phyloP scores from a whole-genome alignment of 2,797 vertebrate genomes.

The Chromobotia macracanthus region DNA sequence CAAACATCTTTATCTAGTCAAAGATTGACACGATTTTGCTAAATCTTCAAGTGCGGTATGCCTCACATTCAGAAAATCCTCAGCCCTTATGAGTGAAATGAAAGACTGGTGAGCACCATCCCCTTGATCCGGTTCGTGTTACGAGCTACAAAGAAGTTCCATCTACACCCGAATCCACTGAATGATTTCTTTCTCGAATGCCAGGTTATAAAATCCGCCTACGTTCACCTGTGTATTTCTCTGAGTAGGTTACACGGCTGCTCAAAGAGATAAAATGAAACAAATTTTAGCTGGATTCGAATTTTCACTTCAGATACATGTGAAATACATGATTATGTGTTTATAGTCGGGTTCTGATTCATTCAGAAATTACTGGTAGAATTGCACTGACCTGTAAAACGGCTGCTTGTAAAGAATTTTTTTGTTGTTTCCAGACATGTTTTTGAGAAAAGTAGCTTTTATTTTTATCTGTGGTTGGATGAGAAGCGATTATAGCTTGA shows the following conservation, averaged over 20 bases:
- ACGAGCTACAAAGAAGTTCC: neutral
- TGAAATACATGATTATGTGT: neutral
- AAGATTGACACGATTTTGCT: neutral
- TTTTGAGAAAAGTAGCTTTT: constrained; percentile 11
- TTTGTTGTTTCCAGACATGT: neutral
- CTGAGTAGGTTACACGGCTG: neutral
- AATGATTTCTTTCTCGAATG: neutral
- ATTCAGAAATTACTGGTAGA: neutral
- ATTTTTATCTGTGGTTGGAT: neutral
- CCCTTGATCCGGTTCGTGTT: constrained; percentile 3
- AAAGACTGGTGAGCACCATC: constrained; percentile 11
- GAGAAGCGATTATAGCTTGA: neutral
- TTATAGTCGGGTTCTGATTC: neutral
- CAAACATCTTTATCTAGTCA: constrained; percentile 12
- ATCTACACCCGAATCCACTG: constrained; percentile 1
- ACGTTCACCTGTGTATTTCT: neutral
- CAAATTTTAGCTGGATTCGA: neutral
- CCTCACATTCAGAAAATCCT: constrained; percentile 2
- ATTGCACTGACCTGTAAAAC: neutral
- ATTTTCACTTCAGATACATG: neutral
- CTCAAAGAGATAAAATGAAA: neutral
- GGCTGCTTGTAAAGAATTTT: neutral
- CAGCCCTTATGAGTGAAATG: neutral
- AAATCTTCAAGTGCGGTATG: neutral
- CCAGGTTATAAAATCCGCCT: constrained; percentile 11